Conservation (phyloP, 2,113 vertebrate species). For the Peromyscus maniculatus region DNA sequence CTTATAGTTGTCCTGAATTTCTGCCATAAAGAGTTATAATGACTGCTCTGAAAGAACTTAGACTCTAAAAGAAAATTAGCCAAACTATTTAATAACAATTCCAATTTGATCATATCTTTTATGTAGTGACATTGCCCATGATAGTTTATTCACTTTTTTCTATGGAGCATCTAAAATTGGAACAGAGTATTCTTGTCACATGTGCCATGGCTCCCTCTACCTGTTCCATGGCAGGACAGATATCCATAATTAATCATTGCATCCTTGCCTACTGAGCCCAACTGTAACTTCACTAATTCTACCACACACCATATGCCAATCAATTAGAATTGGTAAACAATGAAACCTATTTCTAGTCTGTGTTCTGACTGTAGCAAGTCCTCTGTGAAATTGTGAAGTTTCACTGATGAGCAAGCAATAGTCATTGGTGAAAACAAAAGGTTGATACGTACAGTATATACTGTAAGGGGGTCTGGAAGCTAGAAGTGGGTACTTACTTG, state of each 20-base stretch:
- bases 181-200: not conserved
- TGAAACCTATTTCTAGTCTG: not conserved
- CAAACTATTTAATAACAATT: conserved; percentile 55
- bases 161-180: conserved; percentile 10
- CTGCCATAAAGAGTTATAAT: conserved; percentile 28
- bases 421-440: not conserved
- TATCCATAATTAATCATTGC: not conserved
- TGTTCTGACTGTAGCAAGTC: conserved; percentile 16
- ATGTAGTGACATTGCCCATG: not conserved
- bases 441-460: not conserved
- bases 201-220: not conserved
- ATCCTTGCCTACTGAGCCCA: conserved; percentile 2
- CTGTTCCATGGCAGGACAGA: not conserved
- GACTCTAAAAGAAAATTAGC: conserved; percentile 44
- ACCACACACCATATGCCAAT: not conserved
- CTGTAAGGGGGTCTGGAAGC: not conserved
- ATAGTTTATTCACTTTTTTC: conserved; percentile 23
- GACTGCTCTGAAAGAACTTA: conserved; percentile 18
- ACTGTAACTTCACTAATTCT: not conserved
- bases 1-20: conserved; percentile 20
- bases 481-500: not conserved
- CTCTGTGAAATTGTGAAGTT: conserved; percentile 15
- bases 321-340: conserved; percentile 4
- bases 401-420: not conserved
- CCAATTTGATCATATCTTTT: conserved; percentile 19